These are phyloP conservation scores for Diprion similis DNA, from an alignment of 1,140 invertebrate genomes.

Conservation along the genomic window DNA sequence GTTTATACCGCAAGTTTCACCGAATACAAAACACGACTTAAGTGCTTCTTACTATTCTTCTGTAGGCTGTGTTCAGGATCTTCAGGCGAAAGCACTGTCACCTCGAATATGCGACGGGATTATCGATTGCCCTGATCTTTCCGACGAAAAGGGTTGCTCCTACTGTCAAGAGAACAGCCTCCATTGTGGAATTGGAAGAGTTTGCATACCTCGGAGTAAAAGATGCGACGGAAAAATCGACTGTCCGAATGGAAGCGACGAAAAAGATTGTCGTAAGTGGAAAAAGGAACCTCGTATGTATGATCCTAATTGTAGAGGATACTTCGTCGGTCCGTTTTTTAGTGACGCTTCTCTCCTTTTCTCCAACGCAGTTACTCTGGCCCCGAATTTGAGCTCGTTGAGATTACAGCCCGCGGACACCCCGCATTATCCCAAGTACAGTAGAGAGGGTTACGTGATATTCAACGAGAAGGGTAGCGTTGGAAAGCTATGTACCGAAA, in stretches of 20 bases:
- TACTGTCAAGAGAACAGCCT: conserved; percentile 76
- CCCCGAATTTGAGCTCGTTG: conserved; percentile 69
- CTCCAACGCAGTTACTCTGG: conserved; percentile 71
- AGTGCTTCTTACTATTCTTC: not conserved
- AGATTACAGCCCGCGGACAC: conserved; percentile 64
- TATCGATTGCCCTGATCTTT: conserved; percentile 83
- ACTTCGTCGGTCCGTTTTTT: conserved; percentile 12
- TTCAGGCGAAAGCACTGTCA: conserved; percentile 75
- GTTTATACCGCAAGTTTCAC: not conserved
- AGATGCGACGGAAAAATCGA: conserved; percentile 83
- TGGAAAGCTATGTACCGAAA: conserved; percentile 82
- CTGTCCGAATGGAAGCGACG: conserved; percentile 86
- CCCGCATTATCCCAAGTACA: conserved; percentile 72
- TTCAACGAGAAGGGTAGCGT: conserved; percentile 83
- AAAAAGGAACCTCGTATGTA: not conserved
- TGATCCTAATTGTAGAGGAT: not conserved
- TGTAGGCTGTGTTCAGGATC: conserved; percentile 72
- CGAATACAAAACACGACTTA: not conserved
- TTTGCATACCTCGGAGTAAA: conserved; percentile 74
- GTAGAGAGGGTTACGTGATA: conserved; percentile 77
- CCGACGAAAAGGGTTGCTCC: conserved; percentile 79
- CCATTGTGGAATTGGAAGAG: conserved; percentile 78
- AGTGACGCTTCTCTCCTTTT: conserved; percentile 17
- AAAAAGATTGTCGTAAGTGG: conserved; percentile 82
- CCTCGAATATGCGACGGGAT: conserved; percentile 85